Conservation (phyloP, 2,113 vertebrate genomes). For the Mirza zaza region DNA sequence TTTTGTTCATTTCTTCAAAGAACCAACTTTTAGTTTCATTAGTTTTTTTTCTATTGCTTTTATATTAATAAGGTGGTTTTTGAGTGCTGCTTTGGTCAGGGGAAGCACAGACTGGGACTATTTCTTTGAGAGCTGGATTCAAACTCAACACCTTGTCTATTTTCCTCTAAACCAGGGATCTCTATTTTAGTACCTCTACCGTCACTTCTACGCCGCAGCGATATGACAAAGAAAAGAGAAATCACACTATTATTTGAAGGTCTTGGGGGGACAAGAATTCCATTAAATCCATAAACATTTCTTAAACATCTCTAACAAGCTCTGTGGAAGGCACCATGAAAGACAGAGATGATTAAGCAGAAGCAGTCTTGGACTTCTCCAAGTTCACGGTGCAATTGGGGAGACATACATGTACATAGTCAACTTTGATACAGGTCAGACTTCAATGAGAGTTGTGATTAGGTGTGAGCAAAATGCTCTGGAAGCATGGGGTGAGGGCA, state of each 20-base stretch:
- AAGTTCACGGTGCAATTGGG: neutral
- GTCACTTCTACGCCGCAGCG: neutral
- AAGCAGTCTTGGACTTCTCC: neutral
- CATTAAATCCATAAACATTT: slow-evolving; percentile 6
- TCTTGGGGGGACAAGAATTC: neutral
- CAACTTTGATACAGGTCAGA: neutral
- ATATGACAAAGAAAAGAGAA: neutral
- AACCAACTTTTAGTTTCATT: neutral
- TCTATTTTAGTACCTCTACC: neutral
- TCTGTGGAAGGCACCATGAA: neutral
- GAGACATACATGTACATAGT: neutral
- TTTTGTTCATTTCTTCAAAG: slow-evolving; percentile 18
- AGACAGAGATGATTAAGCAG: neutral
- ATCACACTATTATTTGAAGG: neutral
- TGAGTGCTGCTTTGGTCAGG: neutral
- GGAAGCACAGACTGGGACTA: neutral
- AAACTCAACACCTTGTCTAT: neutral
- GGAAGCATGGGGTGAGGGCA: neutral
- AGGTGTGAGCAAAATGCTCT: neutral
- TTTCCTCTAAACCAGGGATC: neutral
- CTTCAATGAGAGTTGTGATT: neutral
- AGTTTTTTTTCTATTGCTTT: neutral
- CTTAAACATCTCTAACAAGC: neutral
- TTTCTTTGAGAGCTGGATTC: slow-evolving; percentile 37
- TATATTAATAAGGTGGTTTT: neutral